Evolutionary conservation across 2,888 invertebrate genomes (phyloP), one percentile per base, ranked within the genome.

Genomic region (Aleiodes alternator): DNA sequence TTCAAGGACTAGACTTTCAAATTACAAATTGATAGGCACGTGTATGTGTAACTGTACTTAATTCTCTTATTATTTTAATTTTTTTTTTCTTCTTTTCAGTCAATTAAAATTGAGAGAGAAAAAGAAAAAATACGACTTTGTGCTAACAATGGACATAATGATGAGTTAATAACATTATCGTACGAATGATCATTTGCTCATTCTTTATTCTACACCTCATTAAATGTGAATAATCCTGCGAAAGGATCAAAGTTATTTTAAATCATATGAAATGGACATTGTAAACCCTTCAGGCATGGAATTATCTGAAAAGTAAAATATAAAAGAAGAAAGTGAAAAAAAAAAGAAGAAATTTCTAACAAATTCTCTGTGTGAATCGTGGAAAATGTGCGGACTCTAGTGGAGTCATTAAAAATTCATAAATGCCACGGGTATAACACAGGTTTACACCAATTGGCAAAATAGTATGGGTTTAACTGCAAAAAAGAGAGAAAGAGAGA

Each of bases 291-390:
- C 59, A 4, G 34, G 59, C 59, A 8, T 1, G 9, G 43, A 64
- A 64, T 64, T 64, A 64, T 23, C 43, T 14, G 8, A 48, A 43
- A 64, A 64, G 31, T 9, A 16, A 53, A 53, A 53, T 53, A 53
- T 23, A 23, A 23, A 23, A 23, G 23, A 23, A 23, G 23, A 8
- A 53, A 5, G 8, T 7, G 31, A 50, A 51, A 48, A 48, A 64
- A 64, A 48, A 64, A 51, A 31, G 43, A 74, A 23, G 23, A 23
- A 23, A 23, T 75, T 79, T 79, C 66, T 76, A 75, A 59, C 59
- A 53, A 76, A 80, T 80, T 80, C 80, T 72, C 78, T 79, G 74
- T 80, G 76, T 79, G 79, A 80, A 80, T 79, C 51, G 68, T 50
- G 69, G 70, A 79, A 71, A 66, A 78, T 69, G 16, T 71, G 61